Evolutionary conservation across 2,797 vertebrate species (phyloP), one percentile per base, ranked within the genome.

Genomic region (Fistularia tabacaria): DNA sequence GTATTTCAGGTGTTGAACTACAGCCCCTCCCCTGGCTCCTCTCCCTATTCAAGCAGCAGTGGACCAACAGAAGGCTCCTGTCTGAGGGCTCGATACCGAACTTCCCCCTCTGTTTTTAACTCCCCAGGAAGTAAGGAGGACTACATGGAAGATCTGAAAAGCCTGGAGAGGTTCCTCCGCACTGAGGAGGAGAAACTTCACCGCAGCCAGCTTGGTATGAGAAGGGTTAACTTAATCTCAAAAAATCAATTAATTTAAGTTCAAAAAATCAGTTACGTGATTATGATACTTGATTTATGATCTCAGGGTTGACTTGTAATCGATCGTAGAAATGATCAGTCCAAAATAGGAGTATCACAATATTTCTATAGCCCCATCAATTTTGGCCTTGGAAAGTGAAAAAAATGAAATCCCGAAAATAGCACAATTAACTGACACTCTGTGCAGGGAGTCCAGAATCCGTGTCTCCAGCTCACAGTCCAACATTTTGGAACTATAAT

Each of bases 401-500:
- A 50, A 50, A 9, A 39, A 38, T 13, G 7, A 8, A 10, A 13
- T 13, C 36, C 6, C 4, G 46, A 0, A 11, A 4, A 13, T 11
- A 12, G 39, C 15, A 13, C 11, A 2, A 25, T 25, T 25, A 25
- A 25, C 5, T 25, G 25, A 25, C 65, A 15, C 1, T 40, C 25
- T 57, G 66, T 74, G 1, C 66, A 99, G 97, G 95, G 36, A 95
- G 93, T 76, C 93, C 96, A 1, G 96, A 98, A 67, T 92, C 94
- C 6, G 86, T 90, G 8, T 96, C 95, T 10, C 92, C 94, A 0
- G 92, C 85, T 41, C 91, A 90, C 86, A 98, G 94, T 66, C 94
- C 95, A 3, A 94, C 94, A 0, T 97, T 99, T 46, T 99, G 97
- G 97, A 99, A 93, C 83, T 97, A 96, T 64, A 94, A 90, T 69